Conservation (phyloP, 2,113 vertebrate species). For the Pandion haliaetus region DNA sequence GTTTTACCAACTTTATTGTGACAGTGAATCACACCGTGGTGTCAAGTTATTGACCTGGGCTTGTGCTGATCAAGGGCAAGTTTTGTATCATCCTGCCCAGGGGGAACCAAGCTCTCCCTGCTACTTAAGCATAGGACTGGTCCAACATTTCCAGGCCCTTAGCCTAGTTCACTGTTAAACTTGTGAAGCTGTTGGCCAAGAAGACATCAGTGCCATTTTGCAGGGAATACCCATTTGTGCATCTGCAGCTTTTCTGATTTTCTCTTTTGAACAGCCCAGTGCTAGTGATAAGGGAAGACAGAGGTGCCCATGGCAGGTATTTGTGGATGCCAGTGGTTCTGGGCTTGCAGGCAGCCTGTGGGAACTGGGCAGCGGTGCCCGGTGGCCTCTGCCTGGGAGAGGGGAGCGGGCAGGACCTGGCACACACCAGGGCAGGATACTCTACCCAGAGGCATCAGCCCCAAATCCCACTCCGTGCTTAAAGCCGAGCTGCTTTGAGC, state of each 20-base stretch:
- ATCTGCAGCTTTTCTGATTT: not conserved
- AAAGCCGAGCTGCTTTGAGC: not conserved
- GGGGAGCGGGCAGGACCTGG: not conserved
- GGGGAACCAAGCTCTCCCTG: not conserved
- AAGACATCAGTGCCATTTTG: not conserved
- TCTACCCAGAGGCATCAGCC: not conserved
- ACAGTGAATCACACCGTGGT: not conserved
- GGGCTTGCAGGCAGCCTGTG: not conserved
- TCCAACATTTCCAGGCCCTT: not conserved
- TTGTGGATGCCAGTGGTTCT: not conserved
- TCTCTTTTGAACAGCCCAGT: not conserved
- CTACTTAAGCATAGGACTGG: not conserved
- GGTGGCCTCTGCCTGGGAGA: not conserved
- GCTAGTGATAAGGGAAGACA: not conserved
- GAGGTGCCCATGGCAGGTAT: not conserved
- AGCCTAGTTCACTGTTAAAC: not conserved
- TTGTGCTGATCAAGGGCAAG: not conserved
- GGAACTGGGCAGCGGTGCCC: not conserved
- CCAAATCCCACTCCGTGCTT: rapidly evolving
- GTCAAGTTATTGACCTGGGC: not conserved
- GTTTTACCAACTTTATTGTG: not conserved
- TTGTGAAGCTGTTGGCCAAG: not conserved
- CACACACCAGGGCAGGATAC: not conserved
- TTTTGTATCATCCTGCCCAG: not conserved
- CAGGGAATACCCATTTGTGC: not conserved